Percentiles rank a stretch among this genome's conserved stretches.
These are phyloP conservation scores for Anneissia japonica DNA, from an alignment of 35 echinoderm and acorn worm species.

Conservation along the genomic window DNA sequence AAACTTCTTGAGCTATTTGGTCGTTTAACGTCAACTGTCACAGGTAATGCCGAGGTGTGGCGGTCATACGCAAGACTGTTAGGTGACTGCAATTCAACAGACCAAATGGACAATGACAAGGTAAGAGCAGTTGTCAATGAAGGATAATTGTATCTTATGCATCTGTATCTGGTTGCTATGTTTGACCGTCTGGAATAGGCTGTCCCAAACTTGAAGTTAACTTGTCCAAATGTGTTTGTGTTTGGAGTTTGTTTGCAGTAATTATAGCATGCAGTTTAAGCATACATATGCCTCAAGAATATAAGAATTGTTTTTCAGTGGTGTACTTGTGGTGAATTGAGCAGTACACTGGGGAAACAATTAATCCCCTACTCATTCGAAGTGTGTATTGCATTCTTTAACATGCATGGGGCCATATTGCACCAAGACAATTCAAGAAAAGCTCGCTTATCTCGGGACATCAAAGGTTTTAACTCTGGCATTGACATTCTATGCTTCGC, in stretches of 20 bases:
- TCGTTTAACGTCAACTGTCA: conserved; percentile 59
- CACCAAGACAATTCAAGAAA: neutral
- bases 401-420: neutral
- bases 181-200: neutral
- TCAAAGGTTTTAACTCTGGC: neutral
- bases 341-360: too few relatives aligned
- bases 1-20: conserved; percentile 73
- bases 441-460: neutral
- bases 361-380: too few relatives aligned
- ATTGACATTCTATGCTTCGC: neutral
- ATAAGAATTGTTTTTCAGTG: neutral
- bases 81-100: conserved; percentile 46
- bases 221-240: too few relatives aligned
- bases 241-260: neutral
- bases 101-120: conserved; percentile 56
- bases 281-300: neutral
- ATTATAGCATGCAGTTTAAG: neutral
- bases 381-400: too few relatives aligned
- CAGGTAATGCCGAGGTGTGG: conserved; percentile 70
- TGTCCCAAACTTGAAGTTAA: too few relatives aligned
- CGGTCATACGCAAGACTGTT: conserved; percentile 64
- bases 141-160: neutral
- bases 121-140: conserved; percentile 31
- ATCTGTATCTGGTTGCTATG: neutral
- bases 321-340: too few relatives aligned